Evolutionary conservation across 1,140 invertebrate genomes (phyloP).

Genomic region (Heterodera schachtii): DNA sequence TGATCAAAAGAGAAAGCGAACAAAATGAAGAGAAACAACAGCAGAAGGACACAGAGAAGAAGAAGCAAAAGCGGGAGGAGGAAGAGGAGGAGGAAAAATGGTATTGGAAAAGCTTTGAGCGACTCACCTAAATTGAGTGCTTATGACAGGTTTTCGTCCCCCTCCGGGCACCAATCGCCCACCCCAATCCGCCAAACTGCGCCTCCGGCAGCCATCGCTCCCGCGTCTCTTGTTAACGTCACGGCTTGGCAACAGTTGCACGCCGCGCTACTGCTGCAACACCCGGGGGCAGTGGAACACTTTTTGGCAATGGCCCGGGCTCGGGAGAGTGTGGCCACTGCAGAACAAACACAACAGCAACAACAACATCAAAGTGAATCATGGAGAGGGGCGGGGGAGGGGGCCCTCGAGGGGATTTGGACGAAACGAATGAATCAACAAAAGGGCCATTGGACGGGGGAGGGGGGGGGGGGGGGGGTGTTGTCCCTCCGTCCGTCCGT

Average conservation of each 20-base stretch:
- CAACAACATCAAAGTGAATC: not conserved
- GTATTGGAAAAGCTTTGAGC: not conserved
- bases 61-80: not conserved
- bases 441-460: too few relatives aligned
- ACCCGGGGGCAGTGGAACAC: not conserved
- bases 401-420: not conserved
- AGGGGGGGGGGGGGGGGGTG: too few relatives aligned
- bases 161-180: not conserved
- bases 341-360: not conserved
- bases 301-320: not conserved
- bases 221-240: not conserved
- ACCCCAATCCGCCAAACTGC: not conserved
- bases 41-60: not conserved
- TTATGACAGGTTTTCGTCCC: not conserved
- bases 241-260: not conserved
- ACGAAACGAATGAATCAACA: not conserved
- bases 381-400: too few relatives aligned
- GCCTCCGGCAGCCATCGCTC: not conserved
- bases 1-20: not conserved
- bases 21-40: conserved; percentile 1
- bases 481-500: not conserved
- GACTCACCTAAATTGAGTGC: not conserved
- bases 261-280: not conserved
- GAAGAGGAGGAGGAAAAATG: not conserved
- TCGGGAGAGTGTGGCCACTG: not conserved